Conservation (phyloP, 2,888 invertebrate species). For the Acrocyrtus sp. region DNA sequence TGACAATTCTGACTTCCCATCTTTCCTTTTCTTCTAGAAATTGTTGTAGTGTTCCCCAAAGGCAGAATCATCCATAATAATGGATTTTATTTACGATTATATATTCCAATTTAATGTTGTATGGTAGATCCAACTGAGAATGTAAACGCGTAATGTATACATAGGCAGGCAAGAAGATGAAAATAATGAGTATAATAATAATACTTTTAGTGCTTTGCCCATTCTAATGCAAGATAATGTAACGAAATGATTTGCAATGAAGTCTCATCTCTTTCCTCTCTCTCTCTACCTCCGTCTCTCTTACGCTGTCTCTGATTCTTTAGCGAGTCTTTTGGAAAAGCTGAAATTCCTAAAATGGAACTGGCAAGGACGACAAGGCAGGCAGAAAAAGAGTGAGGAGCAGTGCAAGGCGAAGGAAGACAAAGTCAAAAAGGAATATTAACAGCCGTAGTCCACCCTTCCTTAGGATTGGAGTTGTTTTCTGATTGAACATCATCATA, state of each 20-base stretch:
- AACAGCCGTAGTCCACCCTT: not conserved
- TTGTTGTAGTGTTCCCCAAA: too few relatives aligned
- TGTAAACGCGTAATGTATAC: not conserved
- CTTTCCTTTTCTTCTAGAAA: too few relatives aligned
- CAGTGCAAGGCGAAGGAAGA: slow-evolving; percentile 13
- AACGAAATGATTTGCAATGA: slow-evolving; percentile 49
- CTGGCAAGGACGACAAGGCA: slow-evolving; percentile 56
- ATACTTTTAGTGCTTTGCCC: slow-evolving; percentile 31
- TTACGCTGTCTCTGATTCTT: slow-evolving; percentile 10
- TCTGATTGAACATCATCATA: not conserved
- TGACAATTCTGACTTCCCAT: too few relatives aligned
- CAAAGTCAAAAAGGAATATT: slow-evolving; percentile 1
- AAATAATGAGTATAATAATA: slow-evolving; percentile 47
- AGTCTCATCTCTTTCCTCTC: too few relatives aligned
- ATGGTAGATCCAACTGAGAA: too few relatives aligned
- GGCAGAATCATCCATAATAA: too few relatives aligned
- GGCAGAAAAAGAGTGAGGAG: slow-evolving; percentile 20
- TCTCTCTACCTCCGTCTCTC: not conserved
- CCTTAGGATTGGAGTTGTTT: not conserved
- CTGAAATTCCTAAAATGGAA: slow-evolving; percentile 58
- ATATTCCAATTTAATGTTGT: too few relatives aligned
- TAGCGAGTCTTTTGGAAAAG: slow-evolving; percentile 59
- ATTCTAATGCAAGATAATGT: slow-evolving; percentile 40
- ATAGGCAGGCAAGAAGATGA: not conserved
- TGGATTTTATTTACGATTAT: too few relatives aligned